phyloP scores from a whole-genome alignment of 2,888 invertebrate species.

The Andrena hattorfiana region DNA sequence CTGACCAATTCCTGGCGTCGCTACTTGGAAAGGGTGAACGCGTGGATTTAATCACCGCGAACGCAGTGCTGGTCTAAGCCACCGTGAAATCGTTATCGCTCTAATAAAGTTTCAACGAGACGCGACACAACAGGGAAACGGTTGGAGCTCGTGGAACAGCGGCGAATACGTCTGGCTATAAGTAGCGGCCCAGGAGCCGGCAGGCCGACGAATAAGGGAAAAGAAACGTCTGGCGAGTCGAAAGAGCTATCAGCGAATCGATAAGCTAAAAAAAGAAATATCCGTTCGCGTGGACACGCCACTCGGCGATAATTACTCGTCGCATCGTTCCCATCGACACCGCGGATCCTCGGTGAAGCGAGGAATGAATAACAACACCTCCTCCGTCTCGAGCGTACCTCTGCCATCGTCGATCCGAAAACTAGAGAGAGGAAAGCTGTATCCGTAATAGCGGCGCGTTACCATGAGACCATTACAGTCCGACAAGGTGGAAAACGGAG shows the following conservation, averaged over 20 bases:
- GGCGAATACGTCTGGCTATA: neutral
- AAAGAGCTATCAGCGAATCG: conserved; percentile 35
- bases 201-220: neutral
- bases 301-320: conserved; percentile 41
- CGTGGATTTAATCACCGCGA: conserved; percentile 53
- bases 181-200: neutral
- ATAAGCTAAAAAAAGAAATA: conserved; percentile 42
- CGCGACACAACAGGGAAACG: neutral
- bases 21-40: conserved; percentile 55
- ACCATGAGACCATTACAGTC: conserved; percentile 37
- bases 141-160: neutral
- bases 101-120: conserved; percentile 4
- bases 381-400: neutral
- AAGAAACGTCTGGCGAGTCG: conserved; percentile 2
- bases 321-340: neutral
- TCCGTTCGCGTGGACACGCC: conserved; percentile 17
- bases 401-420: conserved; percentile 24
- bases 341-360: neutral
- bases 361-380: no score
- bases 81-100: conserved; percentile 44
- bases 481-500: conserved; percentile 42
- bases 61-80: conserved; percentile 53
- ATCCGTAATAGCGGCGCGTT: conserved; percentile 19
- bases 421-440: neutral
- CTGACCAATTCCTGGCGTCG: conserved; percentile 39